These are phyloP conservation scores for Hippopotamyrus pictus DNA, from an alignment of 2,797 vertebrate species.

Conservation along the genomic window DNA sequence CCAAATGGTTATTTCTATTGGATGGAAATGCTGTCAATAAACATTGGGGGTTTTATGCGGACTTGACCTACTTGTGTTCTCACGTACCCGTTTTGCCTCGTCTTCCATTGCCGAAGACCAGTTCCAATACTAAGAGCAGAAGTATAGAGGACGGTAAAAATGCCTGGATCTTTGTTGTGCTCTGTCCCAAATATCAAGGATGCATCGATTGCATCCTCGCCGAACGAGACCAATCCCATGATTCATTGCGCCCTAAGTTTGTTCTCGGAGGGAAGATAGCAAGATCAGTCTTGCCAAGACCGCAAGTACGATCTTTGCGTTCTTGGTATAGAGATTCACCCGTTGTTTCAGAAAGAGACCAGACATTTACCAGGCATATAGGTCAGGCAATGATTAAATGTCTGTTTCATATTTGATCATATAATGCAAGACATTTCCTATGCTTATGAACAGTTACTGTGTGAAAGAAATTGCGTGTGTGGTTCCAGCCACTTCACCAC, in stretches of 20 bases:
- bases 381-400: background rate
- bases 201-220: too few relatives aligned
- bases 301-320: too few relatives aligned
- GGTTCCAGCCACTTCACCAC: background rate
- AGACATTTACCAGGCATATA: background rate
- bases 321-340: background rate
- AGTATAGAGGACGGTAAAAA: background rate
- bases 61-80: background rate
- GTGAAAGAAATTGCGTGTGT: background rate
- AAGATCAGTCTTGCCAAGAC: too few relatives aligned
- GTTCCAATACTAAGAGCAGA: background rate
- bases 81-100: background rate
- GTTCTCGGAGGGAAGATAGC: too few relatives aligned
- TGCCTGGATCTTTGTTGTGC: background rate
- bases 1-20: background rate
- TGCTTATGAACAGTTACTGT: background rate
- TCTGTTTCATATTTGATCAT: background rate
- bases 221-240: too few relatives aligned
- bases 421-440: background rate
- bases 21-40: background rate
- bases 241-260: too few relatives aligned
- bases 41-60: background rate
- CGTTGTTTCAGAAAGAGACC: background rate
- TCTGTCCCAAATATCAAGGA: background rate
- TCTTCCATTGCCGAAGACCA: background rate